Base-by-base conservation (phyloP, 1,140 invertebrate genomes). In the fruit fly (Drosophila melanogaster) region DNA sequence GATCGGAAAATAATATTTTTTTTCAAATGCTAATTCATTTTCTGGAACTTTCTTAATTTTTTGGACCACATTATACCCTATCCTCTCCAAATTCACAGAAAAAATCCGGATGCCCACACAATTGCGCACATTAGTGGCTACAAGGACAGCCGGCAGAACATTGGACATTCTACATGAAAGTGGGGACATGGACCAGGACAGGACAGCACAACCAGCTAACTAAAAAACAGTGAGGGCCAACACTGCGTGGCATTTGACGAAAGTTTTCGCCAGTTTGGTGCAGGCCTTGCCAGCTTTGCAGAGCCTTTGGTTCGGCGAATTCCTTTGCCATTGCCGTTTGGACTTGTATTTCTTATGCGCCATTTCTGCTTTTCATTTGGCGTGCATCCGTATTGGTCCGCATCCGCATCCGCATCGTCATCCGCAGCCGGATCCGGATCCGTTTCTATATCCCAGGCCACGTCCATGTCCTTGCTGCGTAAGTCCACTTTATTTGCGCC, bases 401-500 rank as follows among this genome's bases (percentile, higher is more conserved):
- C 35, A 59, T 64, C 33, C 40, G 44, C 22, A 22, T 55, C 33
- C 51, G 46, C 41, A 37, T 69, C 26, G 0, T 0, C 38, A 58
- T 62, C 38, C 46, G 44, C 22, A 22, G 50, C 33, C 46, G 46
- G 37, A 37, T 70, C 51, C 40, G n/a, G 40, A 40, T 77, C 26
- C 8, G 22, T 70, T 49, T 61, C 47, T 43, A 26, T 59, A 44
- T 56, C 46, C 51, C 19, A 46, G 60, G 47, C 41, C 47, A 12
- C 40, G 46, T 55, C 19, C 77, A 24, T 78, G 40, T 83, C 37
- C 51, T 53, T 50, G 64, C 75, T 74, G 62, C 65, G 80, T 84
- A 85, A 85, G 81, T 85, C 74, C 81, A 86, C 81, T 86, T 86
- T 86, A 86, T 86, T 76, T 86, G 65, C 66, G 79, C 74, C 66